These are phyloP conservation scores for Plecotus auritus DNA, from an alignment of 2,113 vertebrate species.

Conservation along the genomic window DNA sequence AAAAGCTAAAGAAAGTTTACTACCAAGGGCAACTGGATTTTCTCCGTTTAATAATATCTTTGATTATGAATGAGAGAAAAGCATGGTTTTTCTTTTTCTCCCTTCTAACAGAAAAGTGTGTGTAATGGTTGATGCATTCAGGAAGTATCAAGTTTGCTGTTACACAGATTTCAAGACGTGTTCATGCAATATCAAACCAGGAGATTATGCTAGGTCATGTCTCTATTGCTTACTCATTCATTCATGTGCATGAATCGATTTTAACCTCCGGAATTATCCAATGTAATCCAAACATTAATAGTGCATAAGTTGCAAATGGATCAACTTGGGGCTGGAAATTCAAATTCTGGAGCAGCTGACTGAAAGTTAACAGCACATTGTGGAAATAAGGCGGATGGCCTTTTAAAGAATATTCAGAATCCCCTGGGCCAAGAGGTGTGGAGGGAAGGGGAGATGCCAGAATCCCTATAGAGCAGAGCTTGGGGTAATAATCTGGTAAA, in stretches of 20 bases:
- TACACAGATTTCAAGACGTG: constrained; percentile 46
- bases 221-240: background rate
- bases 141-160: constrained; percentile 48
- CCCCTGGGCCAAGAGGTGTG: background rate
- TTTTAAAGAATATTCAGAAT: background rate
- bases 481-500: background rate
- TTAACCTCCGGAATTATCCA: background rate
- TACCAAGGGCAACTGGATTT: background rate
- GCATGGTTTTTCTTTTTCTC: background rate
- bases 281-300: background rate
- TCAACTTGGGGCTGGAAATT: background rate
- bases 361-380: background rate
- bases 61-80: constrained; percentile 23
- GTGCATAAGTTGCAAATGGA: background rate
- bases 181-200: constrained; percentile 19
- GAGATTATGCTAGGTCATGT: constrained; percentile 37
- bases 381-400: background rate
- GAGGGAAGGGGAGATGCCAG: background rate
- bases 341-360: background rate
- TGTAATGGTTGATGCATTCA: background rate
- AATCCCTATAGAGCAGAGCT: background rate
- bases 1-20: background rate
- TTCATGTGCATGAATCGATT: background rate
- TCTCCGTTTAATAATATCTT: constrained; percentile 11
- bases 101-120: background rate